These are phyloP conservation scores for Erynnis tages DNA, from an alignment of 2,888 invertebrate genomes.

Conservation along the genomic window DNA sequence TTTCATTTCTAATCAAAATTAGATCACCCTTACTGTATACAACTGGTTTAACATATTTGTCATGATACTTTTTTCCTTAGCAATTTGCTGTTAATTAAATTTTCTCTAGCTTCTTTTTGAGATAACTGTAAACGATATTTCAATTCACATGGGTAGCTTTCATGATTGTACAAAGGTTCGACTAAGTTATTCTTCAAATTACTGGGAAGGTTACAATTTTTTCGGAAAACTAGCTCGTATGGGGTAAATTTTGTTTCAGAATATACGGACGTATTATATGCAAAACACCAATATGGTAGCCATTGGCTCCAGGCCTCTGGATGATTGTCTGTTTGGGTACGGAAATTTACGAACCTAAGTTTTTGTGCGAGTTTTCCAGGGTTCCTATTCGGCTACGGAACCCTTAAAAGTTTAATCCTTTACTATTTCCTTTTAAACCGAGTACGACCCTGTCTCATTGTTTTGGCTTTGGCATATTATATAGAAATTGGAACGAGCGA, in stretches of 20 bases:
- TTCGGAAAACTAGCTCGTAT: constrained; percentile 18
- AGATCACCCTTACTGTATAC: constrained; percentile 9
- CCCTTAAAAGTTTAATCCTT: no score
- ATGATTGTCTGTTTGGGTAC: constrained; percentile 3
- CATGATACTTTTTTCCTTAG: constrained; percentile 20
- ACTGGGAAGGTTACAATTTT: constrained; percentile 15
- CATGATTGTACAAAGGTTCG: neutral
- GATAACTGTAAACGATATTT: constrained; percentile 25
- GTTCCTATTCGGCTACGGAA: no score
- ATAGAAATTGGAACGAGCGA: no score
- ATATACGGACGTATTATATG: constrained; percentile 24
- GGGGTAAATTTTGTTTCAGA: neutral
- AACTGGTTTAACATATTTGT: constrained; percentile 4
- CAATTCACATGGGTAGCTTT: constrained; percentile 23
- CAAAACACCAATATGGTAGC: constrained; percentile 23
- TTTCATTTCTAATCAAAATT: constrained; percentile 2
- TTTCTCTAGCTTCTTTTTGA: constrained; percentile 20
- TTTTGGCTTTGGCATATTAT: no score
- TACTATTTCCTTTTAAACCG: no score
- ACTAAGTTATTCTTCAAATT: constrained; percentile 2
- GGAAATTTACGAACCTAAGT: constrained; percentile 8
- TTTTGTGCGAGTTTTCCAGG: constrained; percentile 22
- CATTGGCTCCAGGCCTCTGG: constrained; percentile 8
- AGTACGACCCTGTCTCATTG: no score
- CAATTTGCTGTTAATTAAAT: constrained; percentile 16